A percentile compares a stretch with the other conserved stretches of the same genome.
These are phyloP conservation scores for Psylliodes chrysocephalus DNA, from an alignment of 2,888 invertebrate species.

Conservation along the genomic window DNA sequence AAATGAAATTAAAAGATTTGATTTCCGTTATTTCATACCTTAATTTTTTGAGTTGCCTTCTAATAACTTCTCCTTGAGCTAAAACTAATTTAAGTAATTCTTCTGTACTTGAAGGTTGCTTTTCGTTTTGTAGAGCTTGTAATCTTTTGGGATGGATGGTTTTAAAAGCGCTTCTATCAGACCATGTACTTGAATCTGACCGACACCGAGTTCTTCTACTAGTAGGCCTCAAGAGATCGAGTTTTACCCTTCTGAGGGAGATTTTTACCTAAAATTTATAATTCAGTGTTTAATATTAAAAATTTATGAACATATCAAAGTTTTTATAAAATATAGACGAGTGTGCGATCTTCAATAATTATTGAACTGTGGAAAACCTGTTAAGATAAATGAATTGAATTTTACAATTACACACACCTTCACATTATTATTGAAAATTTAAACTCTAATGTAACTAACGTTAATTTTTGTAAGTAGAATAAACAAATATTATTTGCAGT, in stretches of 20 bases:
- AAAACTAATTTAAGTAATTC: conserved; percentile 68
- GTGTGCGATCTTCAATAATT: too few relatives aligned
- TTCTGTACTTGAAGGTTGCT: conserved; percentile 64
- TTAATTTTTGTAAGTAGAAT: too few relatives aligned
- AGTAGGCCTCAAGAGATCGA: conserved; percentile 54
- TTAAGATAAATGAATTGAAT: too few relatives aligned
- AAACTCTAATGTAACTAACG: too few relatives aligned
- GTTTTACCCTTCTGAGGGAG: conserved; percentile 61
- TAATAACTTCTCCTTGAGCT: conserved; percentile 71
- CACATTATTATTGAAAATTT: too few relatives aligned
- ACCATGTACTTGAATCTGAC: conserved; percentile 60
- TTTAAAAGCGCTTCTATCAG: conserved; percentile 60
- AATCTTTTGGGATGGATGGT: conserved; percentile 64
- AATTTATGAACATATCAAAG: too few relatives aligned
- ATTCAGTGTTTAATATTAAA: too few relatives aligned
- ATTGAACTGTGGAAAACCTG: too few relatives aligned
- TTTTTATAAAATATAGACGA: too few relatives aligned
- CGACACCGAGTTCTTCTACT: conserved; percentile 59
- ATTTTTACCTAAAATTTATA: conserved; percentile 61
- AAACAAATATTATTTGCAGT: too few relatives aligned
- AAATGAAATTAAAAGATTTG: too few relatives aligned
- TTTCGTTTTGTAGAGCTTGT: conserved; percentile 61
- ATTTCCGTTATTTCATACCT: conserved; percentile 56
- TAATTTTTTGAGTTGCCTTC: conserved; percentile 63
- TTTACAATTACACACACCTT: too few relatives aligned